phyloP scores from a whole-genome alignment of 2,113 vertebrate species.

The Pithys albifrons region DNA sequence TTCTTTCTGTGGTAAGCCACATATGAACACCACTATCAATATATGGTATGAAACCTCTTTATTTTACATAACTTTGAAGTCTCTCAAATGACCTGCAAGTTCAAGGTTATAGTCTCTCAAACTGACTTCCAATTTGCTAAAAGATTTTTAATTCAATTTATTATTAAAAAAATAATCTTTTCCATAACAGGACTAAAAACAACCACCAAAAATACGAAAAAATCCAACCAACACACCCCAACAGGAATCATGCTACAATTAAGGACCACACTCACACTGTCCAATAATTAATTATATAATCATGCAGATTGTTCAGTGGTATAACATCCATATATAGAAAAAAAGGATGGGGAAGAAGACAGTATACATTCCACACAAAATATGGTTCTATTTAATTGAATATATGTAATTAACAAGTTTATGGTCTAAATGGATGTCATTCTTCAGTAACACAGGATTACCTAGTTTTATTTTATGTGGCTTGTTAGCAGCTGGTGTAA shows the following conservation, averaged over 20 bases:
- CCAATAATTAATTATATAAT: not conserved
- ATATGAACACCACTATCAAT: not conserved
- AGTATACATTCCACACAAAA: not conserved
- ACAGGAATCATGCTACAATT: not conserved
- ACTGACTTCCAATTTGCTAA: not conserved
- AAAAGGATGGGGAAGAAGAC: not conserved
- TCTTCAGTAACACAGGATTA: not conserved
- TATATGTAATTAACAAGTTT: not conserved
- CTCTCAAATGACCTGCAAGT: not conserved
- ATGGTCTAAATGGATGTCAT: not conserved
- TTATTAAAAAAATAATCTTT: not conserved
- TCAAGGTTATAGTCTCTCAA: not conserved
- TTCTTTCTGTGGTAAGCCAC: not conserved
- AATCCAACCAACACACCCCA: not conserved
- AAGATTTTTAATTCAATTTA: not conserved
- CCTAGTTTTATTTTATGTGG: not conserved
- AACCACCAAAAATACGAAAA: not conserved
- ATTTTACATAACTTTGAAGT: not conserved
- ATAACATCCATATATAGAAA: not conserved
- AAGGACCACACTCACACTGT: not conserved
- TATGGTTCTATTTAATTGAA: not conserved
- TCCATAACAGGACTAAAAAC: not conserved
- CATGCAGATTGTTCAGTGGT: not conserved
- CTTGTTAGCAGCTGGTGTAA: not conserved
- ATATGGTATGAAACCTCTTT: not conserved